phyloP scores from a whole-genome alignment of 1,140 invertebrate species.

The Apis laboriosa region DNA sequence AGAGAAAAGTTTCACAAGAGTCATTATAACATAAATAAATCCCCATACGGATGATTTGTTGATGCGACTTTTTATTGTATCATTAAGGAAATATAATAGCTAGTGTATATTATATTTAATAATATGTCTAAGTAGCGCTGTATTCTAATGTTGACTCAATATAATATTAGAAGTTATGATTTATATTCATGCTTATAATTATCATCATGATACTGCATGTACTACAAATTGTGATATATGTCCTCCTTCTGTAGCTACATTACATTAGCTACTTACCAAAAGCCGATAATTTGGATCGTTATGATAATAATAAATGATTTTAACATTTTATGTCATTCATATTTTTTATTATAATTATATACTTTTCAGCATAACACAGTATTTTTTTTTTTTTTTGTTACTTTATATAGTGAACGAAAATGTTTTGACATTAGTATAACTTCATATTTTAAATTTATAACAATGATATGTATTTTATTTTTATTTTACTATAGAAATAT shows the following conservation, averaged over 20 bases:
- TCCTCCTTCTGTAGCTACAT: neutral
- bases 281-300: constrained; percentile 42
- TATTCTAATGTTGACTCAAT: constrained; percentile 5
- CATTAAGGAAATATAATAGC: neutral
- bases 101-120: constrained; percentile 20
- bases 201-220: neutral
- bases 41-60: neutral
- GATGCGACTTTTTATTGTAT: neutral
- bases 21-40: too few species aligned
- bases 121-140: constrained; percentile 50
- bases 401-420: too few species aligned
- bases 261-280: constrained; percentile 43
- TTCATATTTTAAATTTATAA: too few species aligned
- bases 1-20: neutral
- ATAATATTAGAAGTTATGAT: constrained; percentile 64
- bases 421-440: too few species aligned
- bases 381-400: too few species aligned
- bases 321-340: neutral
- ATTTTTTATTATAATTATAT: neutral
- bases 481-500: too few species aligned
- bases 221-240: neutral
- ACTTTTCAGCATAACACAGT: too few species aligned
- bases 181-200: constrained; percentile 50
- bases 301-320: constrained; percentile 56
- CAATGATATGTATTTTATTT: too few species aligned